Conservation (phyloP, 2,113 vertebrate genomes). For the Epinephelus moara region DNA sequence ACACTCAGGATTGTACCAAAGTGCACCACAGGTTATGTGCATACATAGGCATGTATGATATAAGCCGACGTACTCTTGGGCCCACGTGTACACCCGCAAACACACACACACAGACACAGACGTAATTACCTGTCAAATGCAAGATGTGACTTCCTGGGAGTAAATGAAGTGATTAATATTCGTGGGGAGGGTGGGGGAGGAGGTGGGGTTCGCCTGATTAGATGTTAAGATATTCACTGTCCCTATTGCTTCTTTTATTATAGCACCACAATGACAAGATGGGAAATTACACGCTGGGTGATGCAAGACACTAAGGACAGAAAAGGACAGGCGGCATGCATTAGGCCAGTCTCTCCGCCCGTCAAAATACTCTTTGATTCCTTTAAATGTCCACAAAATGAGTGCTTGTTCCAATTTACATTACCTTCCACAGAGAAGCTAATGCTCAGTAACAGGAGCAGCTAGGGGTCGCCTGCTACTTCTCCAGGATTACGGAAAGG, state of each 20-base stretch:
- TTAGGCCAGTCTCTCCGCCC: neutral
- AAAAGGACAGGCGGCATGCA: neutral
- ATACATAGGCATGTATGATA: neutral
- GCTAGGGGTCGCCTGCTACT: neutral
- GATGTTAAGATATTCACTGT: conserved; percentile 69
- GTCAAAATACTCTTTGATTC: conserved; percentile 11
- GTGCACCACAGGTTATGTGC: conserved; percentile 11
- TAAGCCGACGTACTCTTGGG: neutral
- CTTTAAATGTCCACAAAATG: conserved; percentile 11
- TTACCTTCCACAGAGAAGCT: neutral
- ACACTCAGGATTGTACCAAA: conserved; percentile 15
- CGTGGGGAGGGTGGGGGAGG: conserved; percentile 9
- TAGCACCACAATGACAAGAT: conserved; percentile 47
- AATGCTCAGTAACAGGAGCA: conserved; percentile 13
- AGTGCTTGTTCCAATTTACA: conserved; percentile 16
- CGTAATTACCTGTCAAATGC: conserved; percentile 81
- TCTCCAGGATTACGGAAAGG: too few species aligned
- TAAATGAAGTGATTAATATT: conserved; percentile 81
- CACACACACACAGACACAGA: neutral
- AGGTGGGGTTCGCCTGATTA: conserved; percentile 44
- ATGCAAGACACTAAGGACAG: conserved; percentile 24
- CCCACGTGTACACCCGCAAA: neutral
- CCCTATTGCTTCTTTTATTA: conserved; percentile 58
- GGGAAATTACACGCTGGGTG: conserved; percentile 44
- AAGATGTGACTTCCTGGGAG: conserved; percentile 71